Percentiles rank a stretch among this genome's conserved stretches.
phyloP scores from a whole-genome alignment of 2,797 vertebrate genomes.

The Lerista edwardsae region DNA sequence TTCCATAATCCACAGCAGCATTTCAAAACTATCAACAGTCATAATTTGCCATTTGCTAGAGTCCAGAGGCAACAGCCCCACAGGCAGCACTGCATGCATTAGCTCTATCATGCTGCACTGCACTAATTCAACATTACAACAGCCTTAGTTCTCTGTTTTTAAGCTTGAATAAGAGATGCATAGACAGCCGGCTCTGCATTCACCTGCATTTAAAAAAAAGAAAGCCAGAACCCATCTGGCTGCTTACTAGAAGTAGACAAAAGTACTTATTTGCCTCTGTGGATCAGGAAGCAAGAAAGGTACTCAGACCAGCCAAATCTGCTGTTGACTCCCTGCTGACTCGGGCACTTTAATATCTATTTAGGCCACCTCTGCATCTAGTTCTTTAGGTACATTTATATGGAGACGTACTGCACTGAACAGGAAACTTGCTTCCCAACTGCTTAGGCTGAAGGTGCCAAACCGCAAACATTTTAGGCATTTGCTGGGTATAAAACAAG shows the following conservation, averaged over 20 bases:
- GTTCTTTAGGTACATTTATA: background rate
- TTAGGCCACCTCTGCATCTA: background rate
- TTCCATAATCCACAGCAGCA: background rate
- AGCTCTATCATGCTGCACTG: background rate
- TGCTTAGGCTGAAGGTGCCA: background rate
- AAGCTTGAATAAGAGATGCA: background rate
- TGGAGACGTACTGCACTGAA: background rate
- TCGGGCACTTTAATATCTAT: conserved; percentile 4
- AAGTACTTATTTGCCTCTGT: background rate
- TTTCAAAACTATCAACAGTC: background rate
- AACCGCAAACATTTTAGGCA: background rate
- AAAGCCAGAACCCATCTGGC: background rate
- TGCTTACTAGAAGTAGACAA: background rate
- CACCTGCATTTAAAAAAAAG: background rate
- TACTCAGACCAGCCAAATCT: background rate
- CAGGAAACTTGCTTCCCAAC: background rate
- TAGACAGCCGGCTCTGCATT: background rate
- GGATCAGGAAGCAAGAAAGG: background rate
- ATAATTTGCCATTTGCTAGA: background rate
- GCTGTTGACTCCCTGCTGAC: background rate
- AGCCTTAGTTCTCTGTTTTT: background rate
- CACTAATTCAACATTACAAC: background rate
- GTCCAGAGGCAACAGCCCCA: background rate
- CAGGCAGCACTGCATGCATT: background rate
- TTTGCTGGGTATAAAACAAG: background rate